Percentiles rank a stretch among this genome's conserved stretches.
phyloP scores from a whole-genome alignment of 64 coral and sea anemone genomes.

The Exaiptasia diaphana region DNA sequence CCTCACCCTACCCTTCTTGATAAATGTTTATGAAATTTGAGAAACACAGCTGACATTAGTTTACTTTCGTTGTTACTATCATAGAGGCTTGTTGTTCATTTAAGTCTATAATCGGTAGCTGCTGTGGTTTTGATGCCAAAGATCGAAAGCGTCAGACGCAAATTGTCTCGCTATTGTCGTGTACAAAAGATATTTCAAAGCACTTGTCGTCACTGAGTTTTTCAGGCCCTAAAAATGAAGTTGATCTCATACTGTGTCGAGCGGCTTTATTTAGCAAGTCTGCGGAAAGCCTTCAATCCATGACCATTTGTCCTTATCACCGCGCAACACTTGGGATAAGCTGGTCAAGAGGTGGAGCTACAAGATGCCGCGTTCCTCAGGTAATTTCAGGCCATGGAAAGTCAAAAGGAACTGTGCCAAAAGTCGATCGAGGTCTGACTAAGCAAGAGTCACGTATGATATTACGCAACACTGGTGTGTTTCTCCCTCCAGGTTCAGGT shows the following conservation, averaged over 20 bases:
- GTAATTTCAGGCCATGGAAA: constrained; percentile 43
- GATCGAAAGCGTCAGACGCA: constrained; percentile 21
- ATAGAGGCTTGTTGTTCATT: constrained; percentile 42
- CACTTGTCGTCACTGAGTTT: constrained; percentile 12
- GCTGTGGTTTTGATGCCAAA: constrained; percentile 36
- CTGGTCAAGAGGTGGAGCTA: constrained; percentile 22
- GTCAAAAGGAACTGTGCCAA: constrained; percentile 14
- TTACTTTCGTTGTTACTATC: too few species aligned
- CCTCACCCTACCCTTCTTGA: too few species aligned
- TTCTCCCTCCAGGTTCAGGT: constrained; percentile 26
- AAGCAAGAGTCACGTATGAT: constrained; percentile 12
- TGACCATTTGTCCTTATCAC: constrained; percentile 44
- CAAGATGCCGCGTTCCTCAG: constrained; percentile 35
- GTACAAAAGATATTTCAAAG: constrained; percentile 16
- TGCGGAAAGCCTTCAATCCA: neutral
- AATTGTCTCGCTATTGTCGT: constrained; percentile 27
- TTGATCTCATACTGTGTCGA: constrained; percentile 16
- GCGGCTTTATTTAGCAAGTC: neutral
- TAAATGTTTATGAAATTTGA: too few species aligned
- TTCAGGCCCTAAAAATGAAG: constrained; percentile 36
- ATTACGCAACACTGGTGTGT: constrained; percentile 36
- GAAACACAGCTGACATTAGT: too few species aligned
- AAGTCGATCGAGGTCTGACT: constrained; percentile 33
- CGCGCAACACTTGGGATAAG: neutral
- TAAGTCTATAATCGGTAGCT: constrained; percentile 19